Conservation (phyloP, 2,888 invertebrate species). For the Drosophila histrio region DNA sequence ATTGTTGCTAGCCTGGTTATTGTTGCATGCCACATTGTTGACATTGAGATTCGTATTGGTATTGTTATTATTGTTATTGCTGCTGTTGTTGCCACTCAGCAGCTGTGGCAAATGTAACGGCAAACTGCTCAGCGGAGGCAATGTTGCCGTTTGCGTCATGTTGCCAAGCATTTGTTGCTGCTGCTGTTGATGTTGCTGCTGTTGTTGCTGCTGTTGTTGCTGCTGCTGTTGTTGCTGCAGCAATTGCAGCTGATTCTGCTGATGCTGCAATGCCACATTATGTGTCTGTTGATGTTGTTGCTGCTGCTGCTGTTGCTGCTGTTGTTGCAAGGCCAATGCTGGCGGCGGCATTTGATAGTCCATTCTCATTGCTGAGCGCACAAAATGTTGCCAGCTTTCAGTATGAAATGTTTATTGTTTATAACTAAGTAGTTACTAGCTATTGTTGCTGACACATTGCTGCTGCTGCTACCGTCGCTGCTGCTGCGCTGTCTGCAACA, state of each 20-base stretch:
- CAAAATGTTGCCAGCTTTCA: conserved; percentile 29
- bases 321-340: conserved; percentile 80
- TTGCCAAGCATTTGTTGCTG: conserved; percentile 80
- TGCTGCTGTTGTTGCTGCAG: conserved; percentile 76
- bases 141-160: conserved; percentile 75
- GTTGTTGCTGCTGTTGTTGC: conserved; percentile 76
- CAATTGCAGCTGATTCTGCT: conserved; percentile 79
- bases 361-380: conserved; percentile 82
- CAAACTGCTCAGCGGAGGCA: conserved; percentile 82
- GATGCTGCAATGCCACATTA: conserved; percentile 70
- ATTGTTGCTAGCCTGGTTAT: conserved; percentile 45
- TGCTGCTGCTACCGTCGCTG: conserved; percentile 22
- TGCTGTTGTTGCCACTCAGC: conserved; percentile 58
- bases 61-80: conserved; percentile 26
- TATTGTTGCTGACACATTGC: conserved; percentile 15
- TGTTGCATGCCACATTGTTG: conserved; percentile 44
- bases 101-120: conserved; percentile 83
- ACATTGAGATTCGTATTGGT: conserved; percentile 47
- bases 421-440: conserved; percentile 26
- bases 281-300: conserved; percentile 66
- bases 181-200: conserved; percentile 72
- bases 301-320: conserved; percentile 74
- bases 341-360: conserved; percentile 84
- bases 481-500: conserved; percentile 3
- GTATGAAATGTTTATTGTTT: conserved; percentile 3